Percentiles rank a stretch among this genome's conserved stretches.
phyloP scores from a whole-genome alignment of 2,797 vertebrate species.

The Lindbergichthys nudifrons region DNA sequence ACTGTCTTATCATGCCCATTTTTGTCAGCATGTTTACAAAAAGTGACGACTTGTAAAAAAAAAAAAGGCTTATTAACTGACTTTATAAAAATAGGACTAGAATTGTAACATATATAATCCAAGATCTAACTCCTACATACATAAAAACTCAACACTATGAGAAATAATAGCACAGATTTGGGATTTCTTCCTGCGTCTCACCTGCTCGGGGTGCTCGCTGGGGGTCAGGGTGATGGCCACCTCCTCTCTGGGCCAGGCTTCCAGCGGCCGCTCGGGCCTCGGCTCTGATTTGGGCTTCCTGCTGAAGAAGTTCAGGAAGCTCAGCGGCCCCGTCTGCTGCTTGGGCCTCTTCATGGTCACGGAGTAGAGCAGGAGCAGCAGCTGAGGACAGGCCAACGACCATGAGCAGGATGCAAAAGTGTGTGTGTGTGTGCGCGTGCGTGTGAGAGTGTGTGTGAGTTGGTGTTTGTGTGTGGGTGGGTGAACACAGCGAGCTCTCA shows the following conservation, averaged over 20 bases:
- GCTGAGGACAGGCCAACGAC: slow-evolving; percentile 72
- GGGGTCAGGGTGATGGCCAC: slow-evolving; percentile 76
- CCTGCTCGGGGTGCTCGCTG: slow-evolving; percentile 79
- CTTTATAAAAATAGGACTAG: slow-evolving; percentile 1
- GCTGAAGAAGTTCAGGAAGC: slow-evolving; percentile 87
- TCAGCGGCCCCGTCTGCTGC: slow-evolving; percentile 81
- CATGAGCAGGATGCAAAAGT: slow-evolving; percentile 72
- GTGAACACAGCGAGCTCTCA: slow-evolving; percentile 61
- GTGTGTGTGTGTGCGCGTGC: slow-evolving; percentile 26
- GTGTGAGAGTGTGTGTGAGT: slow-evolving; percentile 7
- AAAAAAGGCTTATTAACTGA: background rate
- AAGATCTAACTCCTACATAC: background rate
- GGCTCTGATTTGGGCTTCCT: slow-evolving; percentile 85
- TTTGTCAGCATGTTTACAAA: background rate
- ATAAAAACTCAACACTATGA: background rate
- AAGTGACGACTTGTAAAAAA: background rate
- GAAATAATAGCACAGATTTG: background rate
- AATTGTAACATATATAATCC: background rate
- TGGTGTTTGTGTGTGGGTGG: slow-evolving; percentile 26
- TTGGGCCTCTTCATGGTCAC: slow-evolving; percentile 86
- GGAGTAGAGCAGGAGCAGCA: slow-evolving; percentile 59
- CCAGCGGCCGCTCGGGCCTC: slow-evolving; percentile 67
- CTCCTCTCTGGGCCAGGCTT: slow-evolving; percentile 75
- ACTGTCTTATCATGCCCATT: background rate
- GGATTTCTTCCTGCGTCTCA: slow-evolving; percentile 47